A percentile compares a stretch with the other conserved stretches of the same genome.
These are phyloP conservation scores for Setophaga kirtlandii DNA, from an alignment of 2,113 vertebrate genomes.

Conservation along the genomic window DNA sequence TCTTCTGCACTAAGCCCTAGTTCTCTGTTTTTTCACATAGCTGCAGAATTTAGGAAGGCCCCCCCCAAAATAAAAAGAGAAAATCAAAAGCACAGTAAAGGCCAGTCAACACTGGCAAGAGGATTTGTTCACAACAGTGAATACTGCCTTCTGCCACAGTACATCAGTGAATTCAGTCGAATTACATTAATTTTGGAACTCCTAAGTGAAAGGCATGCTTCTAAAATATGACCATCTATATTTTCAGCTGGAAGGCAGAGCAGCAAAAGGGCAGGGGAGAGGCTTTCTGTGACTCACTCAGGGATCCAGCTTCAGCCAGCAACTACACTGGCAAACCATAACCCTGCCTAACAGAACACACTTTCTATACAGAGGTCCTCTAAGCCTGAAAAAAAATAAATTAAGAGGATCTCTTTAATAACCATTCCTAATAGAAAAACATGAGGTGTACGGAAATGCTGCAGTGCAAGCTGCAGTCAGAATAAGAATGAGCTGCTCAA, in stretches of 20 bases:
- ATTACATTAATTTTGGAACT: neutral
- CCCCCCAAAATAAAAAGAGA: neutral
- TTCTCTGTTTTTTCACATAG: neutral
- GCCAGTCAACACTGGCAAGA: neutral
- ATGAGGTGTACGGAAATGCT: conserved; percentile 35
- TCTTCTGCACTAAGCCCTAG: neutral
- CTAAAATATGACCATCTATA: neutral
- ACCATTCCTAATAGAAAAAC: conserved; percentile 44
- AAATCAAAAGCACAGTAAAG: neutral
- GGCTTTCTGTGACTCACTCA: neutral
- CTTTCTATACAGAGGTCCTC: neutral
- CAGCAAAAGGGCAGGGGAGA: neutral
- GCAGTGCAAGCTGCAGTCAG: conserved; percentile 39
- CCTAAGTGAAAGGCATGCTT: neutral
- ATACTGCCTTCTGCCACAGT: neutral
- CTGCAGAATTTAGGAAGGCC: neutral
- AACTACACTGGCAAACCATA: neutral
- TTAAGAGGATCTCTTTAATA: conserved; percentile 36
- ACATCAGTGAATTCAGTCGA: neutral
- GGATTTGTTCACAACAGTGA: neutral
- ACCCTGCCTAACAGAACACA: neutral
- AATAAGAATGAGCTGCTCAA: conserved; percentile 56
- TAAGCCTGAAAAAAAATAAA: neutral
- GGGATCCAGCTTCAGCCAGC: neutral
- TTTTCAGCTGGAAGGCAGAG: neutral